These are phyloP conservation scores for Hypsibius dujardini DNA, from an alignment of 1,140 invertebrate genomes.

Conservation along the genomic window DNA sequence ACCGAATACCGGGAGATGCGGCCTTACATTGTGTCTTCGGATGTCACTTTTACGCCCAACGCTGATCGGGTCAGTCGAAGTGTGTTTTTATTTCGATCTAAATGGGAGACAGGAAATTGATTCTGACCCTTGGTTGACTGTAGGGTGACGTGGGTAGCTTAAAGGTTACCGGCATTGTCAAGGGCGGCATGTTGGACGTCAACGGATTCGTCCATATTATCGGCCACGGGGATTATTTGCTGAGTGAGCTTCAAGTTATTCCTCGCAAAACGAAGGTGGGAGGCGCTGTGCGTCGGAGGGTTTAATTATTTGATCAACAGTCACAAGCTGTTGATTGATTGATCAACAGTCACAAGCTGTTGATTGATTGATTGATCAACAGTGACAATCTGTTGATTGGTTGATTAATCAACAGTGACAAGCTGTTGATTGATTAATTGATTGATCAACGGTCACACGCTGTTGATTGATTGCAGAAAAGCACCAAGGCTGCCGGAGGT, in stretches of 20 bases:
- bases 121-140: background rate
- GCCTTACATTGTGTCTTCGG: background rate
- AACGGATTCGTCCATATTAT: constrained; percentile 74
- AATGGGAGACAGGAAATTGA: background rate
- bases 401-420: no score
- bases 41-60: background rate
- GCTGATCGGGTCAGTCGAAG: background rate
- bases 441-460: no score
- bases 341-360: no score
- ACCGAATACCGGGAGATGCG: constrained; percentile 11
- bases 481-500: no score
- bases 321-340: no score
- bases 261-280: no score
- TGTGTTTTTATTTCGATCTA: background rate
- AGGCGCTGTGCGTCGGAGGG: no score
- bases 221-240: constrained; percentile 77
- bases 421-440: no score
- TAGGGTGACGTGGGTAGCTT: constrained; percentile 44
- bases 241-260: constrained; percentile 46
- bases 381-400: no score
- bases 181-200: constrained; percentile 55
- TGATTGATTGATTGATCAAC: no score
- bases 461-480: no score
- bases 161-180: constrained; percentile 63
- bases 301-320: no score